These are phyloP conservation scores for Anastatus disparis DNA, from an alignment of 1,140 invertebrate species.

Conservation along the genomic window DNA sequence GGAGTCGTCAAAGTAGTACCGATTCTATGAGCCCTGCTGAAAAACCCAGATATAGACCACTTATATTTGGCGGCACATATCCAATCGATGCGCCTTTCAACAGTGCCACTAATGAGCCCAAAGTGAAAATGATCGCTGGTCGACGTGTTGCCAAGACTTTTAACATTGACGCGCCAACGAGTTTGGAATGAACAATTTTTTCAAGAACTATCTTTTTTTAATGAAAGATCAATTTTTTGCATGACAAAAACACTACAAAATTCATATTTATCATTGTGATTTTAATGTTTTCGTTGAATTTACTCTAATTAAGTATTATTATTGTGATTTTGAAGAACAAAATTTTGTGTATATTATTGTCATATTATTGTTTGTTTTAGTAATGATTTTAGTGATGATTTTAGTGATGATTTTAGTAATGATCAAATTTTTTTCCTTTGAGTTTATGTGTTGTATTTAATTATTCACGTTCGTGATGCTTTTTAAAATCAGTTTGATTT, in stretches of 20 bases:
- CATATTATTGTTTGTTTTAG: too few species aligned
- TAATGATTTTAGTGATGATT: too few species aligned
- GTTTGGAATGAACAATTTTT: slow-evolving; percentile 49
- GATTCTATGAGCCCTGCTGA: slow-evolving; percentile 33
- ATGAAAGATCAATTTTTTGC: neutral
- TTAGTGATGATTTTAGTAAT: too few species aligned
- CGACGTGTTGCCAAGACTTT: slow-evolving; percentile 69
- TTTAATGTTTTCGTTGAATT: neutral
- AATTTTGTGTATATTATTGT: neutral
- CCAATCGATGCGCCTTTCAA: slow-evolving; percentile 77
- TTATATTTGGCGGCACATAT: slow-evolving; percentile 84
- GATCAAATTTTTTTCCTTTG: too few species aligned
- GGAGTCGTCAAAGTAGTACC: slow-evolving; percentile 64
- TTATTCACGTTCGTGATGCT: neutral
- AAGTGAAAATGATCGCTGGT: slow-evolving; percentile 39
- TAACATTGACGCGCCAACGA: slow-evolving; percentile 72
- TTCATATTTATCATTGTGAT: neutral
- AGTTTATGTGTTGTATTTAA: neutral
- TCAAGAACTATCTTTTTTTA: neutral
- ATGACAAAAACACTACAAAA: neutral
- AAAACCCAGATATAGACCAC: slow-evolving; percentile 67
- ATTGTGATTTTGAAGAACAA: neutral
- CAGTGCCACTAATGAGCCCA: slow-evolving; percentile 44
- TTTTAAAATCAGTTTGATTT: neutral
- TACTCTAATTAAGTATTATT: neutral